Evolutionary conservation across 92 coral and sea anemone genomes (phyloP), one percentile per base, ranked within the genome.

Genomic region (Porites evermanni): DNA sequence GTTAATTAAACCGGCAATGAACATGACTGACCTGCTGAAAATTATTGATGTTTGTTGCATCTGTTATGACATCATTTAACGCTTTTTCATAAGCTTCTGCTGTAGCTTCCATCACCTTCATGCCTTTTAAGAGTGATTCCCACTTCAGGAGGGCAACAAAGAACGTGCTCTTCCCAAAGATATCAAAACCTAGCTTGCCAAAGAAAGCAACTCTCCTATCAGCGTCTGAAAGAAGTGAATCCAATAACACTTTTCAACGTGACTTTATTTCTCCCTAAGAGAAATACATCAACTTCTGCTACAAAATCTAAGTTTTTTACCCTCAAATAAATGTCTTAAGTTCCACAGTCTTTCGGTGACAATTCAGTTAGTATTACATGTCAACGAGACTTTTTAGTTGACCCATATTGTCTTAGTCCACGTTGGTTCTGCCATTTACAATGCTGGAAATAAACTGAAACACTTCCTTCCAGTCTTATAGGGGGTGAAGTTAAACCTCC

Each of bases 121-220:
- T 58, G 0, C 13, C n/a, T 38, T 20, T 52, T 44, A 2, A 8
- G 14, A 53, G 60, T 8, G 83, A 10, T 12, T 61, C 88, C 88
- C 88, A 84, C 20, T 74, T 74, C n/a, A 84, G 60, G 2, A 26
- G 70, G 58, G 88, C 74, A 5, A 83, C 88, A 74, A 73, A 73
- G 23, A 84, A 21, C 7, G 24, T 54, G 32, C 21, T 74, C 67
- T 19, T 72, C 8, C 88, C 88, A 53, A 84, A 84, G 16, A 60
- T 84, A 69, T 84, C 88, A 21, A 53, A 84, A 6, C 88, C 84
- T 6, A 13, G 66, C 54, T 84, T 72, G 14, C 70, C 70, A 9
- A 75, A 61, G 59, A 84, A 84, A 13, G 67, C 84, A 20, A 84
- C 47, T 38, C 54, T 84, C 73, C 88, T 72, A 9, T n/a, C 26